Conservation (phyloP, 2,797 vertebrate genomes). For the Sarcophilus harrisii region DNA sequence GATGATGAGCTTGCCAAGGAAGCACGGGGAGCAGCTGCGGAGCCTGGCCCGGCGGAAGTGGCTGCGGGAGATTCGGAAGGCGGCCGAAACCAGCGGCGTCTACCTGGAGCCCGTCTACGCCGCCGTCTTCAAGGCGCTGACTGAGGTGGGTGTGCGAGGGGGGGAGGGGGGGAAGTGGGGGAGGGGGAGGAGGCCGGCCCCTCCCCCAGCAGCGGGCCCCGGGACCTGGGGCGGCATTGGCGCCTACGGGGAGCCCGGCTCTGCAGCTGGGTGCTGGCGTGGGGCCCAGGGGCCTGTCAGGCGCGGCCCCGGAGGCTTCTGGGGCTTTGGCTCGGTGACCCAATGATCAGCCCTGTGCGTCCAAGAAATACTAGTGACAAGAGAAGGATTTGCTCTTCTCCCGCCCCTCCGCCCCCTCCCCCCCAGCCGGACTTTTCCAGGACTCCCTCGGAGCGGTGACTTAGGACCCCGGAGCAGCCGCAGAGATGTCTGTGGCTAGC, state of each 20-base stretch:
- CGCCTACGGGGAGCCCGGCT: not conserved
- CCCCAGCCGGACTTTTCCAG: too few species aligned
- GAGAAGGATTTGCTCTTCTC: slow-evolving; percentile 1
- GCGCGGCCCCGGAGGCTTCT: not conserved
- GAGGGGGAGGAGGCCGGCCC: not conserved
- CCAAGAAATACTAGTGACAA: slow-evolving; percentile 29
- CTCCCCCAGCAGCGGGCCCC: too few species aligned
- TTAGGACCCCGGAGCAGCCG: not conserved
- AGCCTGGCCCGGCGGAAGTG: slow-evolving; percentile 83
- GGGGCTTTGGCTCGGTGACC: not conserved
- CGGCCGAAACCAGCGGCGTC: slow-evolving; percentile 77
- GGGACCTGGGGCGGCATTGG: not conserved
- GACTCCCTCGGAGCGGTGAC: not conserved
- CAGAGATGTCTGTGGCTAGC: not conserved
- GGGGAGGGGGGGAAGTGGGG: slow-evolving; percentile 16
- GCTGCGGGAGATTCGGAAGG: slow-evolving; percentile 82
- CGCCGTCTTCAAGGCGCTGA: slow-evolving; percentile 82
- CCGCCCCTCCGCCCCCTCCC: not conserved
- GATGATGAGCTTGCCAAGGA: slow-evolving; percentile 69
- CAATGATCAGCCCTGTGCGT: not conserved
- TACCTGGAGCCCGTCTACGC: slow-evolving; percentile 82
- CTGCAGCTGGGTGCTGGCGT: not conserved
- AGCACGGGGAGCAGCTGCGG: slow-evolving; percentile 59
- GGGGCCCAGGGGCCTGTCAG: not conserved
- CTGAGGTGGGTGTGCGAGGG: slow-evolving; percentile 79